Percentiles rank a stretch among this genome's conserved stretches.
These are phyloP conservation scores for Centropus bengalensis DNA, from an alignment of 2,113 vertebrate species.

Conservation along the genomic window DNA sequence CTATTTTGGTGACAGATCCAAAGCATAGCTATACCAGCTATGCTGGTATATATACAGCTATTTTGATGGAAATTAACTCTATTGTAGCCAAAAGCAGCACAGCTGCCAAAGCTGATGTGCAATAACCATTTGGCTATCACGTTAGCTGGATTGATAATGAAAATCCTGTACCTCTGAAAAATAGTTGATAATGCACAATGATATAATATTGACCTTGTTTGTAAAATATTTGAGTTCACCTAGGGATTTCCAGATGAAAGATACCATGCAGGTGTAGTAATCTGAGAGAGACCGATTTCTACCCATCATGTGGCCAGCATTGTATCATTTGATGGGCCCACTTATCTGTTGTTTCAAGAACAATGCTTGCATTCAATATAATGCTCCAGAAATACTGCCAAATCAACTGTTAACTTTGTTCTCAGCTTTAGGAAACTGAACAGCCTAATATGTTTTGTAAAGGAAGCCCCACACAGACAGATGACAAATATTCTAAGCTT, in stretches of 20 bases:
- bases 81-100: not conserved
- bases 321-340: not conserved
- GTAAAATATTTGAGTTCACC: not conserved
- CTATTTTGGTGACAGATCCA: not conserved
- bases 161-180: not conserved
- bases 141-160: not conserved
- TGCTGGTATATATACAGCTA: too few species aligned
- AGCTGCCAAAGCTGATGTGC: not conserved
- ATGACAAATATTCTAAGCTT: not conserved
- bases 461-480: not conserved
- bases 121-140: not conserved
- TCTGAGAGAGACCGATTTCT: not conserved
- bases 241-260: not conserved
- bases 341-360: not conserved
- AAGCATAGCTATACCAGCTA: too few species aligned
- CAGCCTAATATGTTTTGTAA: not conserved
- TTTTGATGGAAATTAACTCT: not conserved
- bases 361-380: not conserved
- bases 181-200: too few species aligned
- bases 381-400: not conserved
- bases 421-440: not conserved
- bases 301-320: not conserved
- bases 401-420: rapidly evolving
- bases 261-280: not conserved
- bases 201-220: not conserved